Base-by-base conservation (phyloP, 2,888 invertebrate genomes). In the Drosophila neonasuta region DNA sequence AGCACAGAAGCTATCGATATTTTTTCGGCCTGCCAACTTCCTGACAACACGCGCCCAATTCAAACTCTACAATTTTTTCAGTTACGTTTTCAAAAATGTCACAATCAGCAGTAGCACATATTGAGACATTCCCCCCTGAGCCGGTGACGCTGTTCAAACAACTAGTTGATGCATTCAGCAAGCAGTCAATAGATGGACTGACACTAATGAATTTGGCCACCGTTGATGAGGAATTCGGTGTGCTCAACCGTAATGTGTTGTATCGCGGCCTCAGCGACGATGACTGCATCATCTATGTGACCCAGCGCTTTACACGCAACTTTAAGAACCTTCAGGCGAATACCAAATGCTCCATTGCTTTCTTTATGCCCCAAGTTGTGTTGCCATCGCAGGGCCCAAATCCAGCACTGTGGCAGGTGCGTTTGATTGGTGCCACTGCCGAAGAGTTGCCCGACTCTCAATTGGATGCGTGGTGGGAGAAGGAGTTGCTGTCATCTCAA, bases 121-220 rank as follows among this genome's bases (percentile, higher is more conserved):
- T 90, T 50, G 57, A 41, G 3, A 57, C 77, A 34, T 46, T 68
- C 44, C 82, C 88, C 2, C 8, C 55, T 9, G 66, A 87, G 32
- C 90, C 90, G 0, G 66, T 85, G 1, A 57, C 74, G 32, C 67
- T 90, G 30, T 86, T 90, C 32, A 66, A 86, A 36, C 52, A 69
- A 2, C 44, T 90, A 8, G n/a, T 89, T 11, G 46, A 71, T 3
- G 68, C 70, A 7, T 55, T 11, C 7, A 17, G 7, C 11, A 41
- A 48, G 1, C 13, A 41, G 2, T 34, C 51, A 1, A 51, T 74
- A 0, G 42, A 39, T 6, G 34, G 50, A 3, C 6, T 44, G 6
- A 49, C 78, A 5, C 62, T 80, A 2, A 88, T 90, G 88, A 88
- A 88, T 70, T 56, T 90, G 58, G 90, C 90, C 9, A 89, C 90